Conservation (phyloP, 2,888 invertebrate species). For the Camptogramma bilineatum region DNA sequence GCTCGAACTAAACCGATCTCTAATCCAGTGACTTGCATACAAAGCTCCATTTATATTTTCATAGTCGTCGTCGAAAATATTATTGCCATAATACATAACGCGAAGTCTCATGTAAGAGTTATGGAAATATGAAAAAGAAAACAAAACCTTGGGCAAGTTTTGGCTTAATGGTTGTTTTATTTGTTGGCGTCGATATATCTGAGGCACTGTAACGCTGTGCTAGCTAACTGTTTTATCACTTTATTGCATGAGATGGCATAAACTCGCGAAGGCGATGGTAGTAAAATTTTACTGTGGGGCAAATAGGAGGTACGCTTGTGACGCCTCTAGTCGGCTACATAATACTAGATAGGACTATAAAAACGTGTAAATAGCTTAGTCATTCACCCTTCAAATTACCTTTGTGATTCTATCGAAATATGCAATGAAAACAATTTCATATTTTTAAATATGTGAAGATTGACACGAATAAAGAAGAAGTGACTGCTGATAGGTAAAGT, state of each 20-base stretch:
- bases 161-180: constrained; percentile 79
- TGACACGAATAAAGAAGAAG: background rate
- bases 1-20: background rate
- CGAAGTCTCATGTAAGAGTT: constrained; percentile 53
- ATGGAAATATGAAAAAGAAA: constrained; percentile 69
- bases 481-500: too few relatives aligned
- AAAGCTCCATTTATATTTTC: constrained; percentile 45
- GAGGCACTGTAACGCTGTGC: constrained; percentile 70
- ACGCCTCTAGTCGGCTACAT: constrained; percentile 30
- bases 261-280: constrained; percentile 71
- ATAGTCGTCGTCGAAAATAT: constrained; percentile 52
- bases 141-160: constrained; percentile 78
- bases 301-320: constrained; percentile 39
- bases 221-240: constrained; percentile 84
- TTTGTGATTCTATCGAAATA: background rate
- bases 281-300: constrained; percentile 73
- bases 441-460: background rate
- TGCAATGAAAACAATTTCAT: background rate
- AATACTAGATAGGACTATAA: constrained; percentile 25
- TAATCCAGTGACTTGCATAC: constrained; percentile 27
- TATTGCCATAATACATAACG: constrained; percentile 53
- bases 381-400: constrained; percentile 13
- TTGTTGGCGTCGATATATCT: constrained; percentile 79
- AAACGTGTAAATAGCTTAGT: constrained; percentile 22
- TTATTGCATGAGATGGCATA: constrained; percentile 83